Conservation (phyloP, 2,888 invertebrate species). For the Drosophila acutilabella region DNA sequence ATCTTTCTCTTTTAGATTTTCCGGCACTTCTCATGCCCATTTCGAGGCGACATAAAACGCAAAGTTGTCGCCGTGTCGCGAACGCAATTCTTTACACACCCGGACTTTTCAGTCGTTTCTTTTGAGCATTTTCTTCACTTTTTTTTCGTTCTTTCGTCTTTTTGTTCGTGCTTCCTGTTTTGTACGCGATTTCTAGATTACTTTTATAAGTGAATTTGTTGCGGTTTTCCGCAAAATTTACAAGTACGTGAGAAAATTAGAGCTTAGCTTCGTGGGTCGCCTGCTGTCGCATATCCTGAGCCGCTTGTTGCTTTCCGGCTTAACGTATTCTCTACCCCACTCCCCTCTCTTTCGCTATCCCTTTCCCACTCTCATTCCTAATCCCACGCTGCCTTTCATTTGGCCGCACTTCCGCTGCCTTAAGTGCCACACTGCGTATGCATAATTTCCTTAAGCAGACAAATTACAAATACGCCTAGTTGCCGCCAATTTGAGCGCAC, state of each 20-base stretch:
- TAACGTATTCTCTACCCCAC: constrained; percentile 6
- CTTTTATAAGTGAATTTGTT: constrained; percentile 80
- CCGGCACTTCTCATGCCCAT: constrained; percentile 32
- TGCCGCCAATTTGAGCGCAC: constrained; percentile 28
- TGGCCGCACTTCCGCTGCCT: constrained; percentile 37
- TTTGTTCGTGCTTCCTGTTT: constrained; percentile 72
- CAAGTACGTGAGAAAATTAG: constrained; percentile 81
- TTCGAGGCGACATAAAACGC: constrained; percentile 55
- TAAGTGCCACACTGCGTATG: constrained; percentile 55
- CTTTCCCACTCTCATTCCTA: constrained; percentile 4
- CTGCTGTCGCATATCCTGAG: constrained; percentile 38
- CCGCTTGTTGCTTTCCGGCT: constrained; percentile 65
- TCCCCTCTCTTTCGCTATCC: constrained; percentile 1
- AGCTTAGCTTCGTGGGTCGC: constrained; percentile 65
- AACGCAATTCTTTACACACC: constrained; percentile 71
- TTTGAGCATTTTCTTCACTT: constrained; percentile 35
- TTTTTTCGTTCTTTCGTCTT: constrained; percentile 26
- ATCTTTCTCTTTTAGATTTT: background rate
- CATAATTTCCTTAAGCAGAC: constrained; percentile 45
- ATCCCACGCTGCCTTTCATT: background rate
- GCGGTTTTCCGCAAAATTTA: constrained; percentile 80
- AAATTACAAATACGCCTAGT: constrained; percentile 59
- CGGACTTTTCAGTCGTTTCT: constrained; percentile 37
- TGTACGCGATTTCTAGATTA: constrained; percentile 78
- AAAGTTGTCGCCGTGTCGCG: constrained; percentile 77